These are phyloP conservation scores for Craterocephalus amniculus DNA, from an alignment of 2,797 vertebrate genomes.

Conservation along the genomic window DNA sequence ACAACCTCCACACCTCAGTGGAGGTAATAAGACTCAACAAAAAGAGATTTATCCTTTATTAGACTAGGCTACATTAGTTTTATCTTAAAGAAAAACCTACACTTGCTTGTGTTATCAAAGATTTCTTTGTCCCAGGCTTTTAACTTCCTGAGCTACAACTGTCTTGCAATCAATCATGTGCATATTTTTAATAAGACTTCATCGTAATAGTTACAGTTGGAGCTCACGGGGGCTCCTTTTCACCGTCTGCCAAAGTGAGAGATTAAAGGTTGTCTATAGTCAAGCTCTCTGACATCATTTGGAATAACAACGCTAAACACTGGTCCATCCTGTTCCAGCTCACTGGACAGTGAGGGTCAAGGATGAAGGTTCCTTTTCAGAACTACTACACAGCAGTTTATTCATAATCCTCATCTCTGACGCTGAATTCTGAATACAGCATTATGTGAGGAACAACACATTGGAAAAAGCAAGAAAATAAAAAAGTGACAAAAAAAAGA, in stretches of 20 bases:
- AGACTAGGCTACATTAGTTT: neutral
- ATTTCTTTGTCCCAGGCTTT: conserved; percentile 34
- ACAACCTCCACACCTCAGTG: too few relatives aligned
- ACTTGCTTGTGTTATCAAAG: neutral
- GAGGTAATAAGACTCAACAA: neutral
- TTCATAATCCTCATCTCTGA: conserved; percentile 51
- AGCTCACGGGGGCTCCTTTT: conserved; percentile 57
- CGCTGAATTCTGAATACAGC: neutral
- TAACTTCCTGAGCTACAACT: conserved; percentile 40
- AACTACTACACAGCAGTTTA: conserved; percentile 52
- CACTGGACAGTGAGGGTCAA: conserved; percentile 68
- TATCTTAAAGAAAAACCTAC: neutral
- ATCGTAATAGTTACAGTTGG: conserved; percentile 55
- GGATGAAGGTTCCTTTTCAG: conserved; percentile 72
- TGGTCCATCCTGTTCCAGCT: conserved; percentile 62
- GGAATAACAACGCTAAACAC: conserved; percentile 46
- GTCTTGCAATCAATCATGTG: conserved; percentile 70
- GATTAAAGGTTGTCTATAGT: conserved; percentile 70
- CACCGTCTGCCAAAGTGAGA: conserved; percentile 66
- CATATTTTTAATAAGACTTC: conserved; percentile 74
- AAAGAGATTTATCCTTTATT: neutral
- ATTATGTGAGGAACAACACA: neutral
- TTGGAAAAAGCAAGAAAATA: neutral
- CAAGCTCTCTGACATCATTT: conserved; percentile 64
- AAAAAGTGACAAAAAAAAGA: neutral